phyloP scores from a whole-genome alignment of 2,113 vertebrate genomes.

The Hemicordylus capensis region DNA sequence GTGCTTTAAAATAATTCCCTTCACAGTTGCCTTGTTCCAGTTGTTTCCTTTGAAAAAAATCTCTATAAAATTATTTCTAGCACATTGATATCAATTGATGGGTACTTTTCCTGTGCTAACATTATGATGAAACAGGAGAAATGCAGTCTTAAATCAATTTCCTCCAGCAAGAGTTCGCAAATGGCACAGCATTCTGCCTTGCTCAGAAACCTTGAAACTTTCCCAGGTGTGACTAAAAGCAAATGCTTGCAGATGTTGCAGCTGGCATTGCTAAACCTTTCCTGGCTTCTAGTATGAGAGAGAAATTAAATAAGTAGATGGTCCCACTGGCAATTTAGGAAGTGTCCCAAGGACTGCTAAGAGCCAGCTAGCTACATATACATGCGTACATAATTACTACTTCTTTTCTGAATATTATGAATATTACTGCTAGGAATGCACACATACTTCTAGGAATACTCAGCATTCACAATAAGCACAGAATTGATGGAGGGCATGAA shows the following conservation, averaged over 20 bases:
- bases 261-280: neutral
- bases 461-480: neutral
- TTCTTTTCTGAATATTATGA: no score
- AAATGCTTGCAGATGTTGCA: neutral
- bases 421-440: no score
- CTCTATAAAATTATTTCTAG: neutral
- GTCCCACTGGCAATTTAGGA: neutral
- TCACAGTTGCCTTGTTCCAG: neutral
- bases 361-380: neutral
- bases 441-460: neutral
- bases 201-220: neutral
- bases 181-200: neutral
- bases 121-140: constrained; percentile 25
- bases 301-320: neutral
- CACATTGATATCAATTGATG: neutral
- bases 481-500: neutral
- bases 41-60: constrained; percentile 25
- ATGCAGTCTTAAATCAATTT: neutral
- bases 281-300: neutral
- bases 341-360: neutral
- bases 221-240: neutral
- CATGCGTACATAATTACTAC: no score
- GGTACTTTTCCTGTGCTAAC: constrained; percentile 1
- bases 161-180: neutral
- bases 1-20: neutral